These are phyloP conservation scores for Sula dactylatra DNA, from an alignment of 2,113 vertebrate species.

Conservation along the genomic window DNA sequence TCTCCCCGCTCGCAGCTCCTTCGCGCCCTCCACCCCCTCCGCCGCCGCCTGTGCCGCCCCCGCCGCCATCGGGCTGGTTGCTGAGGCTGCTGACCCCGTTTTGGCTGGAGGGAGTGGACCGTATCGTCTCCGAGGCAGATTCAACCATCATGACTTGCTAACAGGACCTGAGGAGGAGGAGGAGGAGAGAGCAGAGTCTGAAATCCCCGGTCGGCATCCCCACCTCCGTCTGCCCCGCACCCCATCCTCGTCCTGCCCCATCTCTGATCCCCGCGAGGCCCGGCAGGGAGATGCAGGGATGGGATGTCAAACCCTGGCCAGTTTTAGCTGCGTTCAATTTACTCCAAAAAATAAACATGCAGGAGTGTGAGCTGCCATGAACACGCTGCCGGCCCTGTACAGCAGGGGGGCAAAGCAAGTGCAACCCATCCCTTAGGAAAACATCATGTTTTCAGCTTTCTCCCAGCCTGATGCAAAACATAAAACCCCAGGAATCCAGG, in stretches of 20 bases:
- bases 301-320: rapidly evolving
- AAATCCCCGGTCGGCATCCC: background rate
- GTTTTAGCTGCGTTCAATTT: background rate
- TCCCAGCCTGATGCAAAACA: background rate
- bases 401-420: rapidly evolving
- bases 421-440: background rate
- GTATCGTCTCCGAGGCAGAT: slow-evolving; percentile 98
- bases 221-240: background rate
- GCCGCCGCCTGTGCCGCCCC: slow-evolving; percentile 57
- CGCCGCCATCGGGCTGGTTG: slow-evolving; percentile 87
- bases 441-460: background rate
- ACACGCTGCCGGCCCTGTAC: rapidly evolving
- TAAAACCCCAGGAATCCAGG: background rate
- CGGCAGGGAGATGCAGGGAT: background rate
- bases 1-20: slow-evolving; percentile 82
- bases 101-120: slow-evolving; percentile 91
- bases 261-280: rapidly evolving
- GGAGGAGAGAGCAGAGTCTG: rapidly evolving
- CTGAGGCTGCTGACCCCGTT: slow-evolving; percentile 96
- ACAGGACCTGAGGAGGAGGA: slow-evolving; percentile 67
- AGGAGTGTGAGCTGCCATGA: rapidly evolving
- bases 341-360: background rate
- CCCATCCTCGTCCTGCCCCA: background rate
- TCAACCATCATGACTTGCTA: slow-evolving; percentile 99
- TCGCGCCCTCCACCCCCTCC: slow-evolving; percentile 47